A percentile compares a stretch with the other conserved stretches of the same genome.
Evolutionary conservation across 2,797 vertebrate genomes (phyloP).

Genomic region (Cynodonichthys magdalenae): DNA sequence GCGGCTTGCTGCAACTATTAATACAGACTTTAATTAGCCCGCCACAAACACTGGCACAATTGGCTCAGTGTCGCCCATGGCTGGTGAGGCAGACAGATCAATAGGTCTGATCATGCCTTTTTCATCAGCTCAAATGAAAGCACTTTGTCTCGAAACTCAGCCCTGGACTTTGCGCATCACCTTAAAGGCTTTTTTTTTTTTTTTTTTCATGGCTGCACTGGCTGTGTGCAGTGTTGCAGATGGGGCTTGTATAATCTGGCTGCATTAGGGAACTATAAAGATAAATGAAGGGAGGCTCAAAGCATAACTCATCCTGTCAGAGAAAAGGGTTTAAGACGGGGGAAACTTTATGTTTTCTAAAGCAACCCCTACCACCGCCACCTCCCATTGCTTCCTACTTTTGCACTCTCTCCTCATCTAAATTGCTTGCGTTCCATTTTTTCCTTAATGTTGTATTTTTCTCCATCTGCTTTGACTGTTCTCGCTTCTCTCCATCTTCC

Average conservation of each 20-base stretch:
- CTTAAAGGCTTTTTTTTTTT: constrained; percentile 60
- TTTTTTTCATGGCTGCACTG: constrained; percentile 37
- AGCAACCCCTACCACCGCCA: constrained; percentile 45
- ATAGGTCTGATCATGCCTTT: constrained; percentile 83
- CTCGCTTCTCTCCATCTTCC: constrained; percentile 16
- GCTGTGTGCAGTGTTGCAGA: constrained; percentile 68
- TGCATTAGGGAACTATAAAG: constrained; percentile 82
- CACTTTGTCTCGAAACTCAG: constrained; percentile 78
- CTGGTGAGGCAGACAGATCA: constrained; percentile 75
- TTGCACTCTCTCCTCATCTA: constrained; percentile 39
- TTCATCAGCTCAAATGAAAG: constrained; percentile 83
- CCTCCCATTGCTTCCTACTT: constrained; percentile 50
- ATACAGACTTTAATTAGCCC: constrained; percentile 83
- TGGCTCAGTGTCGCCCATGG: constrained; percentile 75
- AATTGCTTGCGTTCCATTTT: constrained; percentile 25
- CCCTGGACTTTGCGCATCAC: constrained; percentile 64
- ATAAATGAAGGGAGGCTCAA: constrained; percentile 79
- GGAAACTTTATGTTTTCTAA: constrained; percentile 77
- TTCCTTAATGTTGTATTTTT: constrained; percentile 49
- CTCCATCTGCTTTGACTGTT: constrained; percentile 54
- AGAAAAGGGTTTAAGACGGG: constrained; percentile 64
- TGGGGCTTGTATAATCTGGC: constrained; percentile 79
- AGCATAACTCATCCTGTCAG: constrained; percentile 84
- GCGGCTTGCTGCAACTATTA: constrained; percentile 78
- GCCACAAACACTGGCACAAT: constrained; percentile 75